A percentile compares a stretch with the other conserved stretches of the same genome.
Evolutionary conservation across 2,888 invertebrate species (phyloP).

Genomic region (Netelia melanura): DNA sequence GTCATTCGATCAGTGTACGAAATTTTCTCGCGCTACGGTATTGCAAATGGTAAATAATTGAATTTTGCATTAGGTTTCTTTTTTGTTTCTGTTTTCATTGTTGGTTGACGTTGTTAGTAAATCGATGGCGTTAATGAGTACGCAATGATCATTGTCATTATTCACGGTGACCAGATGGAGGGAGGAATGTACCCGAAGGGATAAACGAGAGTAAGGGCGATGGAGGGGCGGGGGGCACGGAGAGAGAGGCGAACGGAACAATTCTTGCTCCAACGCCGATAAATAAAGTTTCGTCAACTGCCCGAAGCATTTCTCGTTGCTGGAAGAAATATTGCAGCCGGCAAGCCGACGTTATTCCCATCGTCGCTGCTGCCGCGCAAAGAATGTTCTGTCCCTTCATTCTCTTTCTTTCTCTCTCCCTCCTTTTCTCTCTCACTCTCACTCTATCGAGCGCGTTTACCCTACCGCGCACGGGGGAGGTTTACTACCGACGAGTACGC

Average conservation of each 20-base stretch:
- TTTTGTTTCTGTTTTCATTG: neutral
- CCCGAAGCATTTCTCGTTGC: constrained; percentile 61
- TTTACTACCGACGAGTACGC: constrained; percentile 59
- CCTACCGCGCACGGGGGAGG: constrained; percentile 10
- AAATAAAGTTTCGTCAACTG: constrained; percentile 68
- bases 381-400: constrained; percentile 39
- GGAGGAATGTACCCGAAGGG: neutral
- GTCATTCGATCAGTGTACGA: neutral
- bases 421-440: constrained; percentile 7
- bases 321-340: constrained; percentile 61
- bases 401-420: neutral
- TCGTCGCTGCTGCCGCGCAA: constrained; percentile 32
- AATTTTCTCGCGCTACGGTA: neutral
- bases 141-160: neutral
- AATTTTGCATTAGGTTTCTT: neutral
- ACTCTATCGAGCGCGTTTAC: constrained; percentile 10
- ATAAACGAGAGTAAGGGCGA: neutral
- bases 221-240: neutral
- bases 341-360: constrained; percentile 49
- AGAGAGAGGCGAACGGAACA: constrained; percentile 23
- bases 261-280: constrained; percentile 61
- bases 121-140: neutral
- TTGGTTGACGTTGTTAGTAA: neutral
- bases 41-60: neutral
- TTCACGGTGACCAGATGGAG: neutral